Base-by-base conservation (phyloP, 2,888 invertebrate species). In the Morpho helenor region DNA sequence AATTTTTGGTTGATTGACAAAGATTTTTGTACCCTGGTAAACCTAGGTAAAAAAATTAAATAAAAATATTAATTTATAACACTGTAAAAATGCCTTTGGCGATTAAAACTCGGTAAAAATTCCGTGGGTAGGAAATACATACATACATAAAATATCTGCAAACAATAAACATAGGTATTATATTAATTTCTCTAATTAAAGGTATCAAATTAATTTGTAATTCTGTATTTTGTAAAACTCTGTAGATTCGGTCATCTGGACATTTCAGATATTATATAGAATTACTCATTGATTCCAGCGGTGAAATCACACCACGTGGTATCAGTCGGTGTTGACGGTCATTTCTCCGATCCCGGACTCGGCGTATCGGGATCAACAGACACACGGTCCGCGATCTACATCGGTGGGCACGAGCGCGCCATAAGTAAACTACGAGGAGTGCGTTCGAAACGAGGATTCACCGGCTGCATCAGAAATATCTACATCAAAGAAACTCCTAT, bases 221-320 rank as follows among this genome's bases (percentile, higher is more conserved):
- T 3, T 1, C 3, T 43, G 41, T 48, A 16, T 44, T 42, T 41
- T 43, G 3, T 4, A 8, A 43, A 3, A 6, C 8, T 43, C 16
- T 16, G 16, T 16, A 16, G 16, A 16, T 16, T 16, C 2, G 16
- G 16, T 16, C 16, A 16, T 16, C 16, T 16, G 16, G 16, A 16
- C 16, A 16, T 43, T 8, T 43, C 43, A 8, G 7, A 41, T 16
- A n/a, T 16, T 8, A n/a, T 16, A 10, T 9, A 40, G 8, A 22
- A 41, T 22, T 54, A 9, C 39, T 54, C n/a, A 9, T 41, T 22
- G 4, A n/a, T 91, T 63, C 68, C 92, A 94, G 97, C 95, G 53
- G 93, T 95, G 41, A 99, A 98, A 82, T 95, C 95, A n/a, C 96
- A 96, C 82, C 97, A 97, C 80, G 95, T 98, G 22, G 95, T 98